A percentile compares a stretch with the other conserved stretches of the same genome.
These are phyloP conservation scores for Mycalesis mineus DNA, from an alignment of 2,888 invertebrate genomes.

Conservation along the genomic window DNA sequence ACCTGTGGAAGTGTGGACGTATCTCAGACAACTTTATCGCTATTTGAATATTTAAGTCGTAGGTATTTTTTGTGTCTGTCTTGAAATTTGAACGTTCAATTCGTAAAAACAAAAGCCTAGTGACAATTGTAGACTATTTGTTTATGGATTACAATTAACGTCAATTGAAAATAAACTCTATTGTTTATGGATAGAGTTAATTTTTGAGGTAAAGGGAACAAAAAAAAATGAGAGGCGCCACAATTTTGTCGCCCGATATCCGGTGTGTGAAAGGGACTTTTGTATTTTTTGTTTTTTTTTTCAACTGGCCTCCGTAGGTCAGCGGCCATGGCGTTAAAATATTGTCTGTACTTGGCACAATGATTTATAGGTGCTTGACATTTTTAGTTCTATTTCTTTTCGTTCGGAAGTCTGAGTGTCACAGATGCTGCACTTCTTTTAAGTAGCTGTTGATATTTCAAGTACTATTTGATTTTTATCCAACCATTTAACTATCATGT, in stretches of 20 bases:
- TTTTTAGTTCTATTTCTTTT: slow-evolving; percentile 35
- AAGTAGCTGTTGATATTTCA: slow-evolving; percentile 2
- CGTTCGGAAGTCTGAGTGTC: slow-evolving; percentile 20
- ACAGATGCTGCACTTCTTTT: slow-evolving; percentile 22
- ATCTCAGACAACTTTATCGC: slow-evolving; percentile 4
- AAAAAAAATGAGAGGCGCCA: slow-evolving; percentile 55
- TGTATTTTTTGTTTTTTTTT: slow-evolving; percentile 38
- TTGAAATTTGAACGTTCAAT: slow-evolving; percentile 33
- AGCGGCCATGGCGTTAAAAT: slow-evolving; percentile 52
- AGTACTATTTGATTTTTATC: background rate
- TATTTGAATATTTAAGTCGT: slow-evolving; percentile 10
- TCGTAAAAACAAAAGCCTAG: slow-evolving; percentile 35
- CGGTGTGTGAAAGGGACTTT: slow-evolving; percentile 46
- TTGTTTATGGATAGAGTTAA: slow-evolving; percentile 17
- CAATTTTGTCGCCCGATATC: slow-evolving; percentile 70
- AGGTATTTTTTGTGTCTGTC: slow-evolving; percentile 13
- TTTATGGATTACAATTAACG: slow-evolving; percentile 8
- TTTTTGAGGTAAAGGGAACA: slow-evolving; percentile 37
- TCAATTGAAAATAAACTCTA: slow-evolving; percentile 23
- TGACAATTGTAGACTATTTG: slow-evolving; percentile 21
- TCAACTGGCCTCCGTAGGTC: slow-evolving; percentile 48
- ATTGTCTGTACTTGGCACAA: slow-evolving; percentile 47
- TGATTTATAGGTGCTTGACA: slow-evolving; percentile 60
- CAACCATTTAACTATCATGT: too few relatives aligned
- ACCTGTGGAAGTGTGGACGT: background rate